Conservation (phyloP, 2,888 invertebrate species). For the Agrochola macilenta region DNA sequence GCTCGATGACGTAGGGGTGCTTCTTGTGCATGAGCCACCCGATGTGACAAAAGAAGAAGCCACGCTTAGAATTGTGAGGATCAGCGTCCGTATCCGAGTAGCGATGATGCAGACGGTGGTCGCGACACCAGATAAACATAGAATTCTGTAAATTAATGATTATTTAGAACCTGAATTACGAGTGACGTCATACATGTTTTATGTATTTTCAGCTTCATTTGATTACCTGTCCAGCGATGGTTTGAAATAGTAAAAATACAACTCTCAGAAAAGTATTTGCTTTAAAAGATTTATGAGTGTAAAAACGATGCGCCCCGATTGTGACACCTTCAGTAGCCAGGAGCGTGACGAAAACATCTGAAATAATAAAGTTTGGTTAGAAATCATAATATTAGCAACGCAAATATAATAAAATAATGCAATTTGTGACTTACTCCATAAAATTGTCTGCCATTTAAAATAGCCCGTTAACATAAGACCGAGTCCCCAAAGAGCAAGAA, state of each 20-base stretch:
- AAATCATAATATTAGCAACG: background rate
- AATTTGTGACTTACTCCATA: constrained; percentile 76
- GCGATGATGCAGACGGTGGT: constrained; percentile 95
- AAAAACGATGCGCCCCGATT: constrained; percentile 95
- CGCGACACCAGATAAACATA: constrained; percentile 94
- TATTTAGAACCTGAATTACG: background rate
- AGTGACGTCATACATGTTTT: background rate
- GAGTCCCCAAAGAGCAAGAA: constrained; percentile 86
- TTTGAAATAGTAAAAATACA: constrained; percentile 92
- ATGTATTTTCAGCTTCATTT: background rate
- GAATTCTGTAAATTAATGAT: constrained; percentile 90
- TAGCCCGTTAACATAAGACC: constrained; percentile 71
- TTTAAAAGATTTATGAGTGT: constrained; percentile 95
- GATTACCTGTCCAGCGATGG: constrained; percentile 94
- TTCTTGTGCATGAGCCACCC: constrained; percentile 96
- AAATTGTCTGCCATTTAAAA: constrained; percentile 69
- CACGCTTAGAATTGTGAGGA: constrained; percentile 94
- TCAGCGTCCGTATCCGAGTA: constrained; percentile 93
- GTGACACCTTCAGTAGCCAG: constrained; percentile 92
- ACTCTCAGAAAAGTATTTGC: constrained; percentile 92
- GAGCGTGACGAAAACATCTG: constrained; percentile 49
- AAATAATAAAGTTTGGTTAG: constrained; percentile 38
- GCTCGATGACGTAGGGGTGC: constrained; percentile 93
- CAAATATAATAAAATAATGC: background rate
- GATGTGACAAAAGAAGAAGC: constrained; percentile 97